These are phyloP conservation scores for Sebastes umbrosus DNA, from an alignment of 2,797 vertebrate genomes.

Conservation along the genomic window DNA sequence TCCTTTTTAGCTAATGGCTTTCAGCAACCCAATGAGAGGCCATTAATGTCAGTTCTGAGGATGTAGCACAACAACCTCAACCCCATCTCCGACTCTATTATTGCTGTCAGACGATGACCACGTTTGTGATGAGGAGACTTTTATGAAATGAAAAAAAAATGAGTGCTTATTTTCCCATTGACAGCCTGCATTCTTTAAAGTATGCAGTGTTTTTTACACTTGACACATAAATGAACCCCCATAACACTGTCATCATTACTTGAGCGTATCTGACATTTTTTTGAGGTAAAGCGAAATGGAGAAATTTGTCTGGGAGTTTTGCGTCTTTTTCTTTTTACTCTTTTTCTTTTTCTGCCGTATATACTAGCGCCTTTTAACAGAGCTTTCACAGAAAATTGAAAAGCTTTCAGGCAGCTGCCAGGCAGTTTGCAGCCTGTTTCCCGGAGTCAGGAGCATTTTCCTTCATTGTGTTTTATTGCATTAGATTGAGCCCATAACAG, in stretches of 20 bases:
- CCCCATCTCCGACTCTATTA: constrained; percentile 36
- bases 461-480: constrained; percentile 66
- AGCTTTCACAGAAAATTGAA: constrained; percentile 58
- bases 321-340: not conserved
- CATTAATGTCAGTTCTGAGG: constrained; percentile 43
- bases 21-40: constrained; percentile 39
- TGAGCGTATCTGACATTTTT: constrained; percentile 7
- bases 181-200: constrained; percentile 12
- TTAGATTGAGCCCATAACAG: constrained; percentile 65
- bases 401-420: constrained; percentile 66
- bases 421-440: constrained; percentile 49
- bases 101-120: constrained; percentile 31
- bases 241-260: not conserved
- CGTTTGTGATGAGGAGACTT: constrained; percentile 10
- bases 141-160: constrained; percentile 14
- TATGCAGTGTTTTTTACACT: constrained; percentile 5
- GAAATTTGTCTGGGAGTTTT: constrained; percentile 1
- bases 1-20: constrained; percentile 52
- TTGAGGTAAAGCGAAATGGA: constrained; percentile 5
- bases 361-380: constrained; percentile 32
- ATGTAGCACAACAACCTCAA: constrained; percentile 32
- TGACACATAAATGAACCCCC: constrained; percentile 46
- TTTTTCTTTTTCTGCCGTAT: not conserved
- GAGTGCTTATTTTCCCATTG: constrained; percentile 7
- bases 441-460: constrained; percentile 49